Percentiles rank a stretch among this genome's conserved stretches.
phyloP scores from a whole-genome alignment of 2,113 vertebrate genomes.

The Heterotilapia buettikoferi region DNA sequence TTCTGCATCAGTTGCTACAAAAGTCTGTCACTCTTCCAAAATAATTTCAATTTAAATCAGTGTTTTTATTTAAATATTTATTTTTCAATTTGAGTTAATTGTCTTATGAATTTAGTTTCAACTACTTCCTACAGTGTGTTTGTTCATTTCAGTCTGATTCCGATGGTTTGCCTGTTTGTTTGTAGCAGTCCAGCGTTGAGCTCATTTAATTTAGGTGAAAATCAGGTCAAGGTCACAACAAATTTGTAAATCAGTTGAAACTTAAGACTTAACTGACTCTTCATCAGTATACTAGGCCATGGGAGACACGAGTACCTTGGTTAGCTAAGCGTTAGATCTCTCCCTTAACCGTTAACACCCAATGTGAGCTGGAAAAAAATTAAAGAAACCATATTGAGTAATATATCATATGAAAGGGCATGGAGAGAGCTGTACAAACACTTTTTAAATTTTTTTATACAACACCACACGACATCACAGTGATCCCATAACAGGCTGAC shows the following conservation, averaged over 20 bases:
- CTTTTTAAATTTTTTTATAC: accelerated
- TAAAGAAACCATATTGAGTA: neutral
- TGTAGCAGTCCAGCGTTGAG: neutral
- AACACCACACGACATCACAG: neutral
- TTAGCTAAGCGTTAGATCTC: neutral
- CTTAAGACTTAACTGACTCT: neutral
- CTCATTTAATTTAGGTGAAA: neutral
- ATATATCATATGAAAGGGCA: neutral
- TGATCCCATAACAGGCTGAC: neutral
- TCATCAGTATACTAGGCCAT: neutral
- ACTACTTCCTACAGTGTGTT: neutral
- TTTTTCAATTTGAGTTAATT: neutral
- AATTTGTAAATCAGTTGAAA: neutral
- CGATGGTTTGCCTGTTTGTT: neutral
- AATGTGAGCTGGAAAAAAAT: neutral
- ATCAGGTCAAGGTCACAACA: neutral
- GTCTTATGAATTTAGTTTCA: neutral
- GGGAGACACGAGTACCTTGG: neutral
- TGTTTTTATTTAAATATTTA: neutral
- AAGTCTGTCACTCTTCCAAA: neutral
- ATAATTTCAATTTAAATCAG: neutral
- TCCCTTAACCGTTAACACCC: neutral
- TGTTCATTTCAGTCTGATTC: neutral
- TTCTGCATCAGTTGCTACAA: neutral
- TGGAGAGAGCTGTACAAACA: neutral